Evolutionary conservation across 23 tunicate species (phyloP).

Genomic region (Pegea sp.): DNA sequence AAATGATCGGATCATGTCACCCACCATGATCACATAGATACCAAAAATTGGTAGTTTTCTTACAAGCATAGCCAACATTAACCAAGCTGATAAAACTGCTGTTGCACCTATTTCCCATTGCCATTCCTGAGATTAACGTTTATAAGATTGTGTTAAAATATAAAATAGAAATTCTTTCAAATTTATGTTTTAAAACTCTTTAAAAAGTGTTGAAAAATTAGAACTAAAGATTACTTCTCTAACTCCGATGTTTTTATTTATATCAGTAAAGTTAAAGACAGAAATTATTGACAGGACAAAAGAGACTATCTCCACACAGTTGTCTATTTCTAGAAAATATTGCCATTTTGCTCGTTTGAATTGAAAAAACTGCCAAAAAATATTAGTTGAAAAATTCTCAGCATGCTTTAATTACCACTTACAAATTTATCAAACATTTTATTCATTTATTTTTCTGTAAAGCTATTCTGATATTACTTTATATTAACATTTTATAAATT

Average conservation of each 20-base stretch:
- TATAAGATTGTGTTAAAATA: neutral
- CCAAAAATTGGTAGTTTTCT: constrained; percentile 23
- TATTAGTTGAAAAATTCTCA: neutral
- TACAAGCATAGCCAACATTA: constrained; percentile 12
- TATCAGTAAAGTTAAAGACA: constrained; percentile 6
- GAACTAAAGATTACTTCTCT: constrained; percentile 8
- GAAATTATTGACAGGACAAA: constrained; percentile 6
- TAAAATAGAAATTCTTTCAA: neutral
- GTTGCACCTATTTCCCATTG: constrained; percentile 28
- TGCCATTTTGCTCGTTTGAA: neutral
- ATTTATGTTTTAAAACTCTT: neutral
- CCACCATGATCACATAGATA: constrained; percentile 31
- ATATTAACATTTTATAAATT: too few relatives aligned
- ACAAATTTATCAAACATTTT: neutral
- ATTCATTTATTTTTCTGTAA: too few relatives aligned
- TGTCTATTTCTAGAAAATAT: constrained; percentile 14
- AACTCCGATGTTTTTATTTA: constrained; percentile 12
- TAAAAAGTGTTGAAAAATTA: neutral
- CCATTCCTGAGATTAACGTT: constrained; percentile 8
- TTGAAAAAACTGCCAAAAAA: constrained; percentile 6
- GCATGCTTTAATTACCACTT: neutral
- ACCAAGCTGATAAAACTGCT: constrained; percentile 10
- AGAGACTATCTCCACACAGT: constrained; percentile 8
- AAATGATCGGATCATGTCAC: constrained; percentile 10
- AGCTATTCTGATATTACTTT: too few relatives aligned